Percentiles rank a stretch among this genome's conserved stretches.
Conservation (phyloP, 2,888 invertebrate genomes). For the Caenorhabditis macrosperma region DNA sequence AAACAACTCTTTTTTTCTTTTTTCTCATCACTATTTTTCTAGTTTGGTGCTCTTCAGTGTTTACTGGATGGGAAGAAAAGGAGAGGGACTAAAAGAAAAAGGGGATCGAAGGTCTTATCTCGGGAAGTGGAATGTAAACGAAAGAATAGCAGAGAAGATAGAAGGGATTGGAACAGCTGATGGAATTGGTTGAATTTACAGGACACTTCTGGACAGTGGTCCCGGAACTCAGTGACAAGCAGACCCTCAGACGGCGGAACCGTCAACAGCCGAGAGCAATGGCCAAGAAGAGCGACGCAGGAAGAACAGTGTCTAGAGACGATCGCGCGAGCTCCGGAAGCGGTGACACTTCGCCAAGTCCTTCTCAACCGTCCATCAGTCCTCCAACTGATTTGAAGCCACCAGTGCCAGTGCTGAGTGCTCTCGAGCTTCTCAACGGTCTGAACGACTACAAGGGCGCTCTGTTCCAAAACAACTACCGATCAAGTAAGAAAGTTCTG, state of each 20-base stretch:
- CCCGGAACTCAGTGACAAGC: slow-evolving; percentile 78
- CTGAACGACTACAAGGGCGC: slow-evolving; percentile 54
- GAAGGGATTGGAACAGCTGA: background rate
- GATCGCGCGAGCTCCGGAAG: slow-evolving; percentile 59
- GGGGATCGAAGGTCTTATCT: slow-evolving; percentile 41
- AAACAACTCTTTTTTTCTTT: slow-evolving; percentile 41
- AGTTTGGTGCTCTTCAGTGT: slow-evolving; percentile 44
- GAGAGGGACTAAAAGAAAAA: slow-evolving; percentile 3
- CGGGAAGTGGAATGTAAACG: slow-evolving; percentile 27
- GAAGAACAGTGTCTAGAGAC: slow-evolving; percentile 52
- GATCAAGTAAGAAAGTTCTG: slow-evolving; percentile 46
- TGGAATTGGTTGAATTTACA: slow-evolving; percentile 39
- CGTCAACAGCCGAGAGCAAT: slow-evolving; percentile 56
- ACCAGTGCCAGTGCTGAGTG: slow-evolving; percentile 48
- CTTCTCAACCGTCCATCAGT: slow-evolving; percentile 60
- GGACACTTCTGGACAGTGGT: slow-evolving; percentile 80
- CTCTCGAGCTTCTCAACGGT: slow-evolving; percentile 26
- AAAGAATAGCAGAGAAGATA: background rate
- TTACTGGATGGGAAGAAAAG: slow-evolving; percentile 33
- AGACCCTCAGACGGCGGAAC: slow-evolving; percentile 69
- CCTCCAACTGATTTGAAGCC: slow-evolving; percentile 68
- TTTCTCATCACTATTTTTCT: slow-evolving; percentile 45
- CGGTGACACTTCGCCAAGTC: slow-evolving; percentile 63
- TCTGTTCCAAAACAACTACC: slow-evolving; percentile 54
- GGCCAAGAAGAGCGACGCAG: slow-evolving; percentile 36